A percentile compares a stretch with the other conserved stretches of the same genome.
Evolutionary conservation across 2,888 invertebrate genomes (phyloP).

Genomic region (Glaucopsyche alexis): DNA sequence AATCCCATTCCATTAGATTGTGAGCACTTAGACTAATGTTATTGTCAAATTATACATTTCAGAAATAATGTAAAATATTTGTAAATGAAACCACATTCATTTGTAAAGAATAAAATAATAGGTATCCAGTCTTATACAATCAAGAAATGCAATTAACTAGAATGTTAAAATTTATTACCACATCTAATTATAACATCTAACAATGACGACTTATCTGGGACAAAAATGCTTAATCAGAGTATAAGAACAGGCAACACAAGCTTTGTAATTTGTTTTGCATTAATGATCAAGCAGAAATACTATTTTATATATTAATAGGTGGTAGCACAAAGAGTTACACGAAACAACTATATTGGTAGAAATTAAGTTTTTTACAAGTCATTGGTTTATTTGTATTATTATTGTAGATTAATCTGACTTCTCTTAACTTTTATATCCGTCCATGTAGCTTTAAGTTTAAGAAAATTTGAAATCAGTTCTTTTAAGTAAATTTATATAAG

Average conservation of each 20-base stretch:
- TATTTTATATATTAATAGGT: neutral
- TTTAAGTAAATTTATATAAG: neutral
- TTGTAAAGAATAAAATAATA: no score
- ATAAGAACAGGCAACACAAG: no score
- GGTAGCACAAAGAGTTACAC: neutral
- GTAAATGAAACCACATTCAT: no score
- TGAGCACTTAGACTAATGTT: conserved; percentile 1
- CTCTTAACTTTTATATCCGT: neutral
- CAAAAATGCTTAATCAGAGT: no score
- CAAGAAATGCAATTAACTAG: no score
- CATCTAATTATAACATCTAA: no score
- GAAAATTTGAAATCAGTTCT: neutral
- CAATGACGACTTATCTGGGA: no score
- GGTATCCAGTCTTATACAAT: no score
- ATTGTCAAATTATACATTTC: no score
- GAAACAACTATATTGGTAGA: neutral
- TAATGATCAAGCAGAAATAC: neutral
- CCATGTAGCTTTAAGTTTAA: neutral
- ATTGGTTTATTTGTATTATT: no score
- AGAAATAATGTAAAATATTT: neutral
- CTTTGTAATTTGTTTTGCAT: neutral
- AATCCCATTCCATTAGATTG: conserved; percentile 35
- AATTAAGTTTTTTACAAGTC: neutral
- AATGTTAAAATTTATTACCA: no score
- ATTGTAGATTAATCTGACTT: neutral